phyloP scores from a whole-genome alignment of 92 coral and sea anemone genomes.

The Isaurus tuberculatus region DNA sequence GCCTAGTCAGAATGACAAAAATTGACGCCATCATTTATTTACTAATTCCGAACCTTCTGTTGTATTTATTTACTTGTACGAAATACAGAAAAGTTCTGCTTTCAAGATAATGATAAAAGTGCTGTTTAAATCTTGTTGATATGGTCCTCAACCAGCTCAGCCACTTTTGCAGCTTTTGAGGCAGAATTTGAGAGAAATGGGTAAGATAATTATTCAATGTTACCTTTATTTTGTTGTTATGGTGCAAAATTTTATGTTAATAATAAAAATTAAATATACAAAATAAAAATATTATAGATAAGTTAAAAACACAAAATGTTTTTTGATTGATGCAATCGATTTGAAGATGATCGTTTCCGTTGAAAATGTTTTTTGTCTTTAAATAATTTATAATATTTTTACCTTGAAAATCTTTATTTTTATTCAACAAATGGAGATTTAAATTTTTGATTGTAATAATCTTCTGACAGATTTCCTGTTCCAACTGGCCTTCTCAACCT shows the following conservation, averaged over 20 bases:
- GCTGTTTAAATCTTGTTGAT: slow-evolving; percentile 2
- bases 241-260: not conserved
- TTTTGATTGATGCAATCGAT: not conserved
- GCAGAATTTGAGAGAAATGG: not conserved
- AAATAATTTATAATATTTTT: not conserved
- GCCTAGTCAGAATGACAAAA: slow-evolving; percentile 23
- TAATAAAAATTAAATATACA: not conserved
- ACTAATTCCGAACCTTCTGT: not conserved
- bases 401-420: not conserved
- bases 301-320: not conserved
- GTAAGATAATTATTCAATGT: not conserved
- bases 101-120: not conserved
- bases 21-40: slow-evolving; percentile 9
- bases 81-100: not conserved
- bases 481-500: not conserved
- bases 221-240: not conserved
- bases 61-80: slow-evolving; percentile 5
- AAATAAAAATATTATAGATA: not conserved
- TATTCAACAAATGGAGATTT: not conserved
- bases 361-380: not conserved
- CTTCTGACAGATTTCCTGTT: not conserved
- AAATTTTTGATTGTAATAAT: not conserved
- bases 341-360: not conserved
- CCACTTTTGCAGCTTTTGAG: not conserved
- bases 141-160: not conserved